Percentiles rank a stretch among this genome's conserved stretches.
Conservation (phyloP, 2,113 vertebrate genomes). For the Gymnocephalus cernua region DNA sequence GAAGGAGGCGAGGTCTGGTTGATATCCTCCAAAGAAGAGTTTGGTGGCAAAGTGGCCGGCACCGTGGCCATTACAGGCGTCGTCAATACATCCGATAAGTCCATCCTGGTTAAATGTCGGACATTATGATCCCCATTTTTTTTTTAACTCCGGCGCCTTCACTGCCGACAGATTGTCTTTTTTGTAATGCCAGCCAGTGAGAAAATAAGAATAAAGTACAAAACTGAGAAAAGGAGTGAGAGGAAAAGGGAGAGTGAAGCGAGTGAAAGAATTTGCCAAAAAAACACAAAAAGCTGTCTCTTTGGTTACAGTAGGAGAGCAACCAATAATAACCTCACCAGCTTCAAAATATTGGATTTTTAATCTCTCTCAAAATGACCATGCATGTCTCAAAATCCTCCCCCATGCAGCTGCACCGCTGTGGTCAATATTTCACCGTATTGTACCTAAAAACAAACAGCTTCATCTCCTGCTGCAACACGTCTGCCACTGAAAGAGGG, state of each 20-base stretch:
- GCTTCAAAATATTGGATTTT: neutral
- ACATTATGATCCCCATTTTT: neutral
- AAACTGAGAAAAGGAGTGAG: neutral
- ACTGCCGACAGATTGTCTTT: neutral
- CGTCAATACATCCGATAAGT: conserved; percentile 38
- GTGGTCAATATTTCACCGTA: neutral
- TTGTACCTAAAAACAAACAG: neutral
- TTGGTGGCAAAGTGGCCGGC: conserved; percentile 36
- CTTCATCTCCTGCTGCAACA: neutral
- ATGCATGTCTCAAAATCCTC: neutral
- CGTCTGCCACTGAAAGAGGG: neutral
- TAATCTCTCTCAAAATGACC: neutral
- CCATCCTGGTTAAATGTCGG: conserved; percentile 63
- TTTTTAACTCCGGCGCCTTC: neutral
- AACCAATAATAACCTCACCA: neutral
- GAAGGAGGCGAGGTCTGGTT: conserved; percentile 33
- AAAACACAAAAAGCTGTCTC: neutral
- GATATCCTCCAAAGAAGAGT: conserved; percentile 69
- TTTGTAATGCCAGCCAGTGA: neutral
- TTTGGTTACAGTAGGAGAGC: conserved; percentile 7
- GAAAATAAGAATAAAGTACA: conserved; percentile 2
- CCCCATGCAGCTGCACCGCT: neutral
- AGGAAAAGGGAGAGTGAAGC: neutral
- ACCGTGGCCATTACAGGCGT: conserved; percentile 29
- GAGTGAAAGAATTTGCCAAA: neutral